Evolutionary conservation across 2,888 invertebrate species (phyloP).

Genomic region (Polia nebulosa): DNA sequence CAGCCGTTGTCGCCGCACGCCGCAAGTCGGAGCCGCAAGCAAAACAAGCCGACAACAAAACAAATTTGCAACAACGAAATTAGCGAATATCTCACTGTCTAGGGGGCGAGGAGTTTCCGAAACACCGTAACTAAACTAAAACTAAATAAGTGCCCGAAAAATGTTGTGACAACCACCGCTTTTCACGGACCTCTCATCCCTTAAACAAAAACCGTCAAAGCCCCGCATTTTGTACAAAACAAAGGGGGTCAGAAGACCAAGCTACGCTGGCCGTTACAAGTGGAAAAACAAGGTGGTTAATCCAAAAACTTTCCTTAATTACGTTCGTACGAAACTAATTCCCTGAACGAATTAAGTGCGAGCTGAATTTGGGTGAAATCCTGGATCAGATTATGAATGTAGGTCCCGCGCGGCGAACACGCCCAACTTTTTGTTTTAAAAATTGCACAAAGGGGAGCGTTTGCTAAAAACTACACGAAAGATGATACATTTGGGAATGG

Average conservation of each 20-base stretch:
- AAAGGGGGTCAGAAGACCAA: conserved; percentile 68
- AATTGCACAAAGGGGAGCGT: conserved; percentile 55
- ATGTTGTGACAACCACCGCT: conserved; percentile 77
- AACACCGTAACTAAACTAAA: conserved; percentile 84
- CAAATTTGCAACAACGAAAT: conserved; percentile 88
- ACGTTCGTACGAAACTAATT: conserved; percentile 87
- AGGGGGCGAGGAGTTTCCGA: conserved; percentile 81
- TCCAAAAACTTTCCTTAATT: conserved; percentile 90
- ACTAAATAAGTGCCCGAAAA: conserved; percentile 89
- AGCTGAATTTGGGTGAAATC: conserved; percentile 84
- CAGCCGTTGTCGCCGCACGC: conserved; percentile 59
- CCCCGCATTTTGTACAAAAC: neutral
- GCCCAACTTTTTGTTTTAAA: conserved; percentile 55
- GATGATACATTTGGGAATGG: conserved; percentile 5
- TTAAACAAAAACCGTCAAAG: conserved; percentile 36
- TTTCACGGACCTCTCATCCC: conserved; percentile 68
- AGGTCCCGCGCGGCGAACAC: conserved; percentile 58
- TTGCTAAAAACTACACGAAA: conserved; percentile 39
- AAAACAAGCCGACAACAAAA: conserved; percentile 75
- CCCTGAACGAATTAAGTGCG: conserved; percentile 87
- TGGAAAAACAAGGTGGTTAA: conserved; percentile 88
- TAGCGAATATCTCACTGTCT: conserved; percentile 89
- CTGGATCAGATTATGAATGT: conserved; percentile 80
- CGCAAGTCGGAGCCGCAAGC: conserved; percentile 24
- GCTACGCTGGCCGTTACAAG: conserved; percentile 73